Base-by-base conservation (phyloP, 2,888 invertebrate species). In the Melanostoma scalare region DNA sequence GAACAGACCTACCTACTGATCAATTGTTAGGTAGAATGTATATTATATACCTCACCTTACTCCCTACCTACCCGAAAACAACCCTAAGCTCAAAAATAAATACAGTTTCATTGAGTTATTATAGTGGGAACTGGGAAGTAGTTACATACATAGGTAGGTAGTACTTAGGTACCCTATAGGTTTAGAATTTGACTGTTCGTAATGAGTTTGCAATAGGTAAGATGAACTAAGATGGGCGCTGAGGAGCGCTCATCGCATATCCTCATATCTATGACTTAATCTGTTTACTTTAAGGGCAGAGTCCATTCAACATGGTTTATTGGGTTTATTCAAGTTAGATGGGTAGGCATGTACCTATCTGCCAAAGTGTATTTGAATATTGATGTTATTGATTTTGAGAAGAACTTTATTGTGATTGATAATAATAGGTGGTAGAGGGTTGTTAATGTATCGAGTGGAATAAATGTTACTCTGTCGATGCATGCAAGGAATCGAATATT, bases 251-350 rank as follows among this genome's bases (percentile, higher is more conserved):
- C 58, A 38, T 40, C 61, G 61, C 1, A 20, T 20, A 20, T 20
- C 20, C 20, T 77, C 69, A 56, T 77, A 77, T 77, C 76, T 55
- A 69, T 77, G 48, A 61, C 76, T 31, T 77, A 77, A 77, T 77
- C 76, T 77, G 76, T 77, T 77, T 77, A 77, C 69, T 77, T 71
- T 77, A n/a, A 55, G 76, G 61, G 69, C 61, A 61, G 55, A 33
- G 69, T 77, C 69, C 69, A 77, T 77, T 69, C 76, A 77, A 36
- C 10, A 30, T 56, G 69, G 40, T 48, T 77, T 77, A 77, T 77
- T 71, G 69, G 63, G 61, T 61, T 63, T 77, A 63, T 76, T 69
- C 67, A 60, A 30, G 53, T 20, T 20, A 20, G 20, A 20, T 20
- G 20, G 20, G 20, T 20, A 20, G 20, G 20, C 20, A 20, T 20